phyloP scores from a whole-genome alignment of 1,140 invertebrate genomes.

The Eufriesea mexicana region DNA sequence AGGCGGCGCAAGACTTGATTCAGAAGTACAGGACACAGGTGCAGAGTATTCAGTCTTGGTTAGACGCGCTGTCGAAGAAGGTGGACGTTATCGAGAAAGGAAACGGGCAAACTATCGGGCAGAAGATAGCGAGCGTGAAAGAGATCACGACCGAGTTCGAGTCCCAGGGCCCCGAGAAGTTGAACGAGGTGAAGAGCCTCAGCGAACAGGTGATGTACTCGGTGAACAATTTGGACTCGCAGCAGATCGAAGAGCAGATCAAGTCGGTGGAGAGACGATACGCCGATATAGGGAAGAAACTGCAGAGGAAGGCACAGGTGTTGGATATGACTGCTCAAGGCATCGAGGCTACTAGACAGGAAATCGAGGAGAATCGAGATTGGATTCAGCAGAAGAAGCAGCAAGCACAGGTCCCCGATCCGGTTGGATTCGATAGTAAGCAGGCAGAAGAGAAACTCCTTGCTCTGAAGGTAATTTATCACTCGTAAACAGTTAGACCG shows the following conservation, averaged over 20 bases:
- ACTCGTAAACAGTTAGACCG: no score
- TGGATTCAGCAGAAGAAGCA: conserved; percentile 91
- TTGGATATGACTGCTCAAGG: conserved; percentile 91
- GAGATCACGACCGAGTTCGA: conserved; percentile 88
- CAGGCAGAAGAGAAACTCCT: conserved; percentile 88
- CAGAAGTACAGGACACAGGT: conserved; percentile 90
- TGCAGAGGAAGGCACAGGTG: conserved; percentile 91
- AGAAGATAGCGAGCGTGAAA: conserved; percentile 89
- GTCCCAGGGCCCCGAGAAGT: conserved; percentile 85
- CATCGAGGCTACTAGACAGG: conserved; percentile 88
- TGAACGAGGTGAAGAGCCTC: conserved; percentile 87
- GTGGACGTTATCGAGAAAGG: conserved; percentile 92
- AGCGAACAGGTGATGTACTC: conserved; percentile 89
- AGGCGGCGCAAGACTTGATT: conserved; percentile 88
- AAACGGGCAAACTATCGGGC: conserved; percentile 90
- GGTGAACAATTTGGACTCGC: conserved; percentile 92
- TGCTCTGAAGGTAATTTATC: conserved; percentile 84
- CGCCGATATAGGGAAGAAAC: conserved; percentile 91
- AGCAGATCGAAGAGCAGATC: conserved; percentile 94
- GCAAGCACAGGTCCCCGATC: conserved; percentile 85
- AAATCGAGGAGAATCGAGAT: conserved; percentile 88
- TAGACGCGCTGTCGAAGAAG: conserved; percentile 89
- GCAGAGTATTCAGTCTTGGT: conserved; percentile 90
- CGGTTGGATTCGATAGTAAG: conserved; percentile 89
- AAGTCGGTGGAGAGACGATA: conserved; percentile 92